Base-by-base conservation (phyloP, 2,888 invertebrate genomes). In the Gari tellinella region DNA sequence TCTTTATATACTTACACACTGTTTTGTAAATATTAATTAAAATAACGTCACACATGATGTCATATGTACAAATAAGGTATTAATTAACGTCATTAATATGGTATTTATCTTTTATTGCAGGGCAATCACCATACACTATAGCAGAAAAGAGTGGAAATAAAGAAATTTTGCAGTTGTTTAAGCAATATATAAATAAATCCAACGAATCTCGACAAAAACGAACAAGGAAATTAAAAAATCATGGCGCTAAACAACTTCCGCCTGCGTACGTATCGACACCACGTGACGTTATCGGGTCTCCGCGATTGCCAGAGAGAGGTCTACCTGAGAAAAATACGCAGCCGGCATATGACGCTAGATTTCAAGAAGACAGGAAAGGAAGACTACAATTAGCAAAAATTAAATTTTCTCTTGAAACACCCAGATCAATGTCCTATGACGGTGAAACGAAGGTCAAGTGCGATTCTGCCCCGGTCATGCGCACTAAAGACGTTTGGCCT, bases 101-200 rank as follows among this genome's bases (percentile, higher is more conserved):
- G n/a, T n/a, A 43, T 43, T 14, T 43, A 14, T 43, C 49, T 66
- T 40, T 15, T 14, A 19, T 73, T 74, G 15, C 56, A 86, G 86
- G 86, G 17, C 74, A 81, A 25, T 74, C 77, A 0, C 84, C 86
- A 1, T 43, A 77, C 10, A 69, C 78, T 23, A 62, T 84, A 1
- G 79, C 83, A 23, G 46, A 72, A 25, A 74, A 81, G 38, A 65
- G 51, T 12, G 77, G 77, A 7, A 72, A 76, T 14, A 64, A 65
- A 19, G 19, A 70, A 3, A 49, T 84, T 2, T 52, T 70, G 1
- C 57, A 57, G n/a, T 31, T 84, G 0, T 61, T 86, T n/a, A 67
- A 77, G 7, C 62, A 69, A 0, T 72, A 80, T 31, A 5, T 55
- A 2, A 43, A 64, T 37, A 68, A 72, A 46, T 61, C 61, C 0